phyloP scores from a whole-genome alignment of 2,888 invertebrate species.

The Bombylius discolor region DNA sequence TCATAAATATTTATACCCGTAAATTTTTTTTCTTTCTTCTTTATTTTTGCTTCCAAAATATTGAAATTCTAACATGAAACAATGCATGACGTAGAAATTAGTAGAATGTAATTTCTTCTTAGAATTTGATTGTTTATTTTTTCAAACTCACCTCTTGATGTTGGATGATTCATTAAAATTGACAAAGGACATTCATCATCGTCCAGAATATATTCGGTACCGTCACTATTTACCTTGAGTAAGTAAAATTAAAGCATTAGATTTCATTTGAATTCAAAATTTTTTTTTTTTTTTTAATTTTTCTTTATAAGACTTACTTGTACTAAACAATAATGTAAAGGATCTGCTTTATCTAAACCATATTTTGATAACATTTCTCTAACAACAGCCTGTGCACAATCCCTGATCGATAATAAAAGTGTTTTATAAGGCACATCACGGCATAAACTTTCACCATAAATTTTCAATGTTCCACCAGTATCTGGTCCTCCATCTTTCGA shows the following conservation, averaged over 20 bases:
- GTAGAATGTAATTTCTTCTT: too few species aligned
- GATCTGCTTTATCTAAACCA: constrained; percentile 80
- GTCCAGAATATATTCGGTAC: constrained; percentile 83
- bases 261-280: not conserved
- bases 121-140: too few species aligned
- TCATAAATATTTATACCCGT: too few species aligned
- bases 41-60: too few species aligned
- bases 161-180: constrained; percentile 80
- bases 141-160: constrained; percentile 52
- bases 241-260: constrained; percentile 1
- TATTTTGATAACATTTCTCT: constrained; percentile 96
- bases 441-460: constrained; percentile 92
- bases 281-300: not conserved
- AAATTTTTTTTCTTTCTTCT: too few species aligned
- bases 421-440: constrained; percentile 98
- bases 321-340: constrained; percentile 83
- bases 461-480: constrained; percentile 79
- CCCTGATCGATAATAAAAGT: constrained; percentile 80
- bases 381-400: constrained; percentile 85
- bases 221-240: constrained; percentile 47
- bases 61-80: too few species aligned
- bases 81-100: too few species aligned
- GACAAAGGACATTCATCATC: constrained; percentile 96
- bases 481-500: constrained; percentile 92
- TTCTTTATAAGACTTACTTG: constrained; percentile 50